Evolutionary conservation across 2,888 invertebrate genomes (phyloP), one percentile per base, ranked within the genome.

Genomic region (Orthosia gothica): DNA sequence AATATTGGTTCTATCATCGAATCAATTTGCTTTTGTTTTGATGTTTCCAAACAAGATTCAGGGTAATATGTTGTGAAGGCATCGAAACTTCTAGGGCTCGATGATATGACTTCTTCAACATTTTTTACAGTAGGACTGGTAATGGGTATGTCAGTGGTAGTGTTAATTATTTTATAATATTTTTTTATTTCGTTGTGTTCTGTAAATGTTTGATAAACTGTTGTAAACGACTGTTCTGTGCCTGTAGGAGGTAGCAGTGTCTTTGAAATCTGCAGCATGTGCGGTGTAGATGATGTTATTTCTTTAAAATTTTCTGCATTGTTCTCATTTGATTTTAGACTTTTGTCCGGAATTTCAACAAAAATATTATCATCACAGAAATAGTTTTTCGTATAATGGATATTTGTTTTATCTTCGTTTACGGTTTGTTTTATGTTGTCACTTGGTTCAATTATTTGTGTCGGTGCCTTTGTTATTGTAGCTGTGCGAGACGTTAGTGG

Each of bases 81-180:
- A 68, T 67, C 32, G 15, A 68, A 40, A 2, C 23, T 15, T 68
- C 32, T 16, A 32, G 68, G 68, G 20, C 20, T 68, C 13, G 49
- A 32, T 20, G 20, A 49, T 32, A 20, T 32, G 47, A 49, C 67
- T 20, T 68, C 18, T 32, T 32, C 47, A 68, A 3, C 15, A 20
- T 66, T 32, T 9, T 20, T 67, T 11, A 11, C 20, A 5, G 11
- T 9, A 47, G 7, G 9, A 47, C 13, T 49, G 18, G 20, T 2
- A 49, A 9, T 67, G 18, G 32, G 16, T 32, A 20, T 20, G 5
- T 26, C 47, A 9, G 47, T 15, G 67, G 45, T 18, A 32, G 13
- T 67, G 47, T 26, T 12, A 0, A 26, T 13, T 26, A 4, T 13
- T 26, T 47, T 16, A 57, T 16, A 26, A 9, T 40, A 9, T 40